These are phyloP conservation scores for Mantis religiosa DNA, from an alignment of 2,888 invertebrate species.

Conservation along the genomic window DNA sequence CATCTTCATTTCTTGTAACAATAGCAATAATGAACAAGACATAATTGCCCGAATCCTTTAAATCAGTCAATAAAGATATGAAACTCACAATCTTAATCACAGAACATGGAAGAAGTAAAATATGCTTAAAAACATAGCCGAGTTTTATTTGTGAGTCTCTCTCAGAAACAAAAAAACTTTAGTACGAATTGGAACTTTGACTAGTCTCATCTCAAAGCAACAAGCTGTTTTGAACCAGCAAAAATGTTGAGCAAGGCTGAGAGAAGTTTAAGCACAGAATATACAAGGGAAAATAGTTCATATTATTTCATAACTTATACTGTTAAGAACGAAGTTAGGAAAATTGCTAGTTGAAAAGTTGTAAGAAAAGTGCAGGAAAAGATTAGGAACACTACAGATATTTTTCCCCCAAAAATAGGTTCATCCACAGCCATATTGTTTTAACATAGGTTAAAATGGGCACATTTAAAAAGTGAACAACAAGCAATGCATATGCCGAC, in stretches of 20 bases:
- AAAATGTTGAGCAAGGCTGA: background rate
- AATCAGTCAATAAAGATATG: background rate
- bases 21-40: background rate
- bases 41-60: background rate
- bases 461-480: slow-evolving; percentile 8
- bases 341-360: background rate
- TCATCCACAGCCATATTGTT: background rate
- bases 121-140: background rate
- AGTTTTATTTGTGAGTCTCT: background rate
- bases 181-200: background rate
- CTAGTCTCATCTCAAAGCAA: background rate
- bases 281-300: background rate
- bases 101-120: background rate
- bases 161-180: background rate
- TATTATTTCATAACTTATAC: background rate
- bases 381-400: background rate
- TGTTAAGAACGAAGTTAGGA: background rate
- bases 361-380: background rate
- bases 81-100: background rate
- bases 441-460: slow-evolving; percentile 1
- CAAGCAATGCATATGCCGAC: background rate
- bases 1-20: background rate
- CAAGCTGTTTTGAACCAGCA: background rate
- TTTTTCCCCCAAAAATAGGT: background rate
- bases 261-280: background rate